phyloP scores from a whole-genome alignment of 2,888 invertebrate genomes.

The Tetheella fluctuosa region DNA sequence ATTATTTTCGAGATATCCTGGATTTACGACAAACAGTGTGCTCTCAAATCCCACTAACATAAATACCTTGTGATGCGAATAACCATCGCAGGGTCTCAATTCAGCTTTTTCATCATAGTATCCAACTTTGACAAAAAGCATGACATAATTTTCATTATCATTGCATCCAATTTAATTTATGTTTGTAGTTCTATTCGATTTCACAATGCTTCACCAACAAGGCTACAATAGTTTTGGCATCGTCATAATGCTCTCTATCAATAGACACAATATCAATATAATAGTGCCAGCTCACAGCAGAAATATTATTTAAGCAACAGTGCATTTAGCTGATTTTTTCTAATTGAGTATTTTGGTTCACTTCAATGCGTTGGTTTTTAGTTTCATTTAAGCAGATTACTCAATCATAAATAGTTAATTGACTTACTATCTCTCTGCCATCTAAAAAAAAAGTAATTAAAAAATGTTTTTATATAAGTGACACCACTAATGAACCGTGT shows the following conservation, averaged over 20 bases:
- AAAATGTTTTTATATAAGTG: not conserved
- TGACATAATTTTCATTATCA: slow-evolving; percentile 52
- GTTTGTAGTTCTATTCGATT: slow-evolving; percentile 40
- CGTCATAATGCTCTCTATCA: not conserved
- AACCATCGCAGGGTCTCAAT: slow-evolving; percentile 38
- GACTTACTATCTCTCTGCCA: not conserved
- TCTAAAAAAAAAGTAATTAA: not conserved
- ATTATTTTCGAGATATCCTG: not conserved
- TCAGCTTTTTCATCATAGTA: slow-evolving; percentile 32
- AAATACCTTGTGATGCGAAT: slow-evolving; percentile 34
- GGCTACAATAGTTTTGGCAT: slow-evolving; percentile 47
- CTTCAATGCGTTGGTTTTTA: not conserved
- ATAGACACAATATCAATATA: no score
- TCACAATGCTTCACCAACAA: slow-evolving; percentile 68
- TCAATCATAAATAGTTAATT: not conserved
- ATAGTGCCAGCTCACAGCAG: not conserved
- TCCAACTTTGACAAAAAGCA: slow-evolving; percentile 53
- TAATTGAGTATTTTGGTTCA: not conserved
- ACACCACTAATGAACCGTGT: slow-evolving; percentile 13
- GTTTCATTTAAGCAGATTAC: not conserved
- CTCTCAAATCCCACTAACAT: slow-evolving; percentile 28
- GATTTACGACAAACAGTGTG: slow-evolving; percentile 2
- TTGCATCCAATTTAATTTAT: slow-evolving; percentile 44
- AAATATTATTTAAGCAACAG: not conserved
- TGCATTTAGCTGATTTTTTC: not conserved